Evolutionary conservation across 2,797 vertebrate species (phyloP), one percentile per base, ranked within the genome.

Genomic region (Pipistrellus pipistrellus): DNA sequence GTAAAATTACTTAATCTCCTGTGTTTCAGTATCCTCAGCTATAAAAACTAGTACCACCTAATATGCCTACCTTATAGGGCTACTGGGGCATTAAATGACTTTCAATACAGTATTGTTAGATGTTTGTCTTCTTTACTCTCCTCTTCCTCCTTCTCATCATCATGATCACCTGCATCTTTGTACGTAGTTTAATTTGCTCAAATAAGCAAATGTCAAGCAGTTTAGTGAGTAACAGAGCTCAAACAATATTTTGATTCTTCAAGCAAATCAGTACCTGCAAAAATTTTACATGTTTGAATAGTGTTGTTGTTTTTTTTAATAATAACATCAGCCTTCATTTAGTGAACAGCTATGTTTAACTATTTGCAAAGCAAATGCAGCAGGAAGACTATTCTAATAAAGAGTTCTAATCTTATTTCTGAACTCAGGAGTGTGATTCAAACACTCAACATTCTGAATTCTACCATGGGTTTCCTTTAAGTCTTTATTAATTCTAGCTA

Each of bases 351-450:
- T 48, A 57, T 27, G 23, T 48, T 80, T 46, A 80, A 8, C 6
- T 72, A 71, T 35, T 72, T 77, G 20, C 27, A 69, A n/a, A 77
- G 32, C 9, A n/a, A 81, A 93, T 57, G 53, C 17, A 3, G 80
- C 46, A 87, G 73, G 92, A 96, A 87, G 0, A 57, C 6, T 85
- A 8, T 20, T 97, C 91, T n/a, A 78, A 53, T 85, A 69, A 53
- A 86, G 53, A 62, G 38, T 32, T 18, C 4, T 88, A 84, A 81
- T 35, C 21, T 90, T 84, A 51, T 77, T 91, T 96, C 51, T 59
- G 77, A 78, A 90, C 66, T 88, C 21, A 76, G 14, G 69, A 44
- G 17, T 80, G 62, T 88, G 55, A 57, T 85, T 30, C 59, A 30
- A 62, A 88, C 13, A 38, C 15, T 81, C 14, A 94, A 91, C 38